Base-by-base conservation (phyloP, 2,113 vertebrate genomes). In the Gadus chalcogrammus region DNA sequence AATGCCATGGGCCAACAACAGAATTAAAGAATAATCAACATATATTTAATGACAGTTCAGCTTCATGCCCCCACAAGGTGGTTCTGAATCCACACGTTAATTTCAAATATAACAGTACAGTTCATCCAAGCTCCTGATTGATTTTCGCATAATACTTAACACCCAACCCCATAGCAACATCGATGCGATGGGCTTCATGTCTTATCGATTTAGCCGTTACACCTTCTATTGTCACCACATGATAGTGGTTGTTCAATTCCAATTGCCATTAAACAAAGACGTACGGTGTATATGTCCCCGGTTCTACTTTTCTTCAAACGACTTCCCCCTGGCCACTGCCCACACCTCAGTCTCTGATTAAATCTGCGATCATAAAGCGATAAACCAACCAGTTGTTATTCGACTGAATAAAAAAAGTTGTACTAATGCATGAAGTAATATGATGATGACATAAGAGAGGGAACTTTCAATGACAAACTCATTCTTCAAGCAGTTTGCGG, bases 191-290 rank as follows among this genome's bases (percentile, higher is more conserved):
- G 70, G 55, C 59, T 35, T 42, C 0, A 0, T 35, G 52, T 58
- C 73, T 69, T 63, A 82, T 68, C 69, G 75, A 83, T 80, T 79
- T 62, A 67, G 61, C 66, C 63, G 68, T 81, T 77, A 77, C 35
- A 18, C 18, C 61, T 79, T 79, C 56, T 60, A 64, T 64, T 38
- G 35, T n/a, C 62, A 35, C 3, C 70, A 62, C 42, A 9, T 9
- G 3, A 59, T 60, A 38, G 22, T 31, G 16, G 12, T 6, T 38
- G 55, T 16, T 70, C 60, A 66, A 62, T 27, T 53, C 15, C 22
- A 42, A 3, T 60, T 67, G 64, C 65, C 5, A 70, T 48, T 62
- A n/a, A 27, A 2, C 22, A 9, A 48, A 17, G 55, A 22, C 38
- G 35, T 60, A 60, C 55, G 38, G n/a, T 61, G 18, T 59, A 59